These are phyloP conservation scores for Anagrus nilaparvatae DNA, from an alignment of 1,140 invertebrate species.

Conservation along the genomic window DNA sequence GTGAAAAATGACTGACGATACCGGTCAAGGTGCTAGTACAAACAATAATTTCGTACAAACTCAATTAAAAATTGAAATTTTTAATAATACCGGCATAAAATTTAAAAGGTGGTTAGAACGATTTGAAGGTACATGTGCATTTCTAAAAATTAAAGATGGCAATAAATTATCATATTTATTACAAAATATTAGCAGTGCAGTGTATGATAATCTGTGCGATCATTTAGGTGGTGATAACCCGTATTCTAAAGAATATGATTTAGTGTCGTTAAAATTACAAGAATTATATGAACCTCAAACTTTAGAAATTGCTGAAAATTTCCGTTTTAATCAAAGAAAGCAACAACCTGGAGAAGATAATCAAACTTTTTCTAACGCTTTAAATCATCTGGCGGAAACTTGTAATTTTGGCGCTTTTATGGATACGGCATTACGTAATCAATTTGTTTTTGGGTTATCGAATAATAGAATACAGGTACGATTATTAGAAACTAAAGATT, in stretches of 20 bases:
- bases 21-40: no score
- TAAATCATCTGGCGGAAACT: slow-evolving; percentile 16
- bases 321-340: slow-evolving; percentile 16
- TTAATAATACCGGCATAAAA: no score
- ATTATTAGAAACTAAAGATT: background rate
- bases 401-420: slow-evolving; percentile 22
- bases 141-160: slow-evolving; percentile 11
- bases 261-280: slow-evolving; percentile 10
- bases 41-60: no score
- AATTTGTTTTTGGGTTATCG: slow-evolving; percentile 20
- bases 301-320: slow-evolving; percentile 22
- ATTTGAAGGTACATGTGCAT: slow-evolving; percentile 16
- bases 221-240: slow-evolving; percentile 10
- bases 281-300: slow-evolving; percentile 16
- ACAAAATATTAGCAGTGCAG: slow-evolving; percentile 14
- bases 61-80: no score
- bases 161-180: slow-evolving; percentile 10
- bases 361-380: slow-evolving; percentile 14
- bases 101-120: slow-evolving; percentile 18
- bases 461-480: slow-evolving; percentile 6
- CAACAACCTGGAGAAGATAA: slow-evolving; percentile 17
- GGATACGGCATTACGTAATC: slow-evolving; percentile 18
- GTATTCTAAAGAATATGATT: slow-evolving; percentile 4
- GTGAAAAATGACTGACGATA: no score
- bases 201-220: slow-evolving; percentile 14